These are phyloP conservation scores for Zelostemma sp. DNA, from an alignment of 1,140 invertebrate species.

Conservation along the genomic window DNA sequence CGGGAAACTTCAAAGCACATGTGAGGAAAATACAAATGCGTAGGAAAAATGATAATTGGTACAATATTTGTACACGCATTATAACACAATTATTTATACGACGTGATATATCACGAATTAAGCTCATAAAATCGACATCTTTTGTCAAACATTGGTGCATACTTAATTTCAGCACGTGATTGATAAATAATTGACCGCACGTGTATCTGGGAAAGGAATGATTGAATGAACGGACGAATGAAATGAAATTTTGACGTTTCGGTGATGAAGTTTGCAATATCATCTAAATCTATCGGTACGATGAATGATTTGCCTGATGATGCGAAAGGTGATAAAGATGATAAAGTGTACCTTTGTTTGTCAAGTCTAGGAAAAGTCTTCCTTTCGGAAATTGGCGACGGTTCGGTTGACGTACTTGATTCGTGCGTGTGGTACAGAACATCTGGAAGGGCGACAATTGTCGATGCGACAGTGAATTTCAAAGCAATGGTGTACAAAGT, in stretches of 20 bases:
- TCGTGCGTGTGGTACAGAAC: slow-evolving; percentile 71
- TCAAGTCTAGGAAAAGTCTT: slow-evolving; percentile 68
- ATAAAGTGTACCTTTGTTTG: slow-evolving; percentile 59
- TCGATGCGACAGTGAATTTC: slow-evolving; percentile 31
- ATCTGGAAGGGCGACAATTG: slow-evolving; percentile 57
- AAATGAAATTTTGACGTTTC: slow-evolving; percentile 5
- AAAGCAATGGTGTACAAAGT: slow-evolving; percentile 18
- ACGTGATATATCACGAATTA: no score
- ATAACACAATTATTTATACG: no score
- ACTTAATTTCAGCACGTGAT: no score
- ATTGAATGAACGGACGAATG: not conserved
- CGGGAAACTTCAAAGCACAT: no score
- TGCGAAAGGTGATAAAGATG: not conserved
- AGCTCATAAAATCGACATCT: no score
- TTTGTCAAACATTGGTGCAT: no score
- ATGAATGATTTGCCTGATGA: not conserved
- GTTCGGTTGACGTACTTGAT: slow-evolving; percentile 72
- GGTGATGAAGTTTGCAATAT: not conserved
- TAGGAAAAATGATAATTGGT: no score
- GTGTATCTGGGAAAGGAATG: no score
- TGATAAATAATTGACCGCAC: no score
- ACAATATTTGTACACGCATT: no score
- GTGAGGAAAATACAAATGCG: no score
- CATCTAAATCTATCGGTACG: not conserved
- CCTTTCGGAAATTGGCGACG: slow-evolving; percentile 71